Base-by-base conservation (phyloP, 1,140 invertebrate species). In the Camponotus vicinus region DNA sequence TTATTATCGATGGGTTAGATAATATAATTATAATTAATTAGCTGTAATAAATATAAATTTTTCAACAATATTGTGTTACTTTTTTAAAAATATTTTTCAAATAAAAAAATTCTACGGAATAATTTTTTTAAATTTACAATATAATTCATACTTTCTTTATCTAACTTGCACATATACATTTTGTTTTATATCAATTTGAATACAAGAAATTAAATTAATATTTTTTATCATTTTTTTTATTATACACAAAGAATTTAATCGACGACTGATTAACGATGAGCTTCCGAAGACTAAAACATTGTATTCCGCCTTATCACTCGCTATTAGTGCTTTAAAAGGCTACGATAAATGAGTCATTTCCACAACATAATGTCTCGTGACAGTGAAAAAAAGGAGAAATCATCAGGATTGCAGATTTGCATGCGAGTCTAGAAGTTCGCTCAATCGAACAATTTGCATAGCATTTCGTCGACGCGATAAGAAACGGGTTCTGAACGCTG, bases 341-440 rank as follows among this genome's bases (percentile, higher is more conserved):
- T 49, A 42, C 79, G 55, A 83, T 83, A 83, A 83, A 73, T 59
- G 79, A 83, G 67, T 83, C 79, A 73, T 83, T 83, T 49, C 40
- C 79, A 73, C 37, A 82, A 80, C 64, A 57, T 82, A 42, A 71
- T 79, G 21, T 42, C 40, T 49, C n/a, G 27, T 11, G 67, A 73
- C 27, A 40, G 32, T 15, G 27, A 61, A 37, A 21, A 42, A 52
- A 18, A 1, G 49, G 27, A 61, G 40, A 73, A 83, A 61, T 37
- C 55, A 55, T n/a, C 2, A 13, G 45, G 69, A 73, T 83, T 73
- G 42, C 32, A 83, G 49, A 52, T 52, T 52, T 34, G 70, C 27
- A 6, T 18, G 32, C 55, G 49, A 67, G 49, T 42, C 66, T 57
- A 71, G 61, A 83, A 83, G 52, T 61, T 61, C 0, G 40, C 18